phyloP scores from a whole-genome alignment of 2,888 invertebrate genomes.

The Philereme vetulata region DNA sequence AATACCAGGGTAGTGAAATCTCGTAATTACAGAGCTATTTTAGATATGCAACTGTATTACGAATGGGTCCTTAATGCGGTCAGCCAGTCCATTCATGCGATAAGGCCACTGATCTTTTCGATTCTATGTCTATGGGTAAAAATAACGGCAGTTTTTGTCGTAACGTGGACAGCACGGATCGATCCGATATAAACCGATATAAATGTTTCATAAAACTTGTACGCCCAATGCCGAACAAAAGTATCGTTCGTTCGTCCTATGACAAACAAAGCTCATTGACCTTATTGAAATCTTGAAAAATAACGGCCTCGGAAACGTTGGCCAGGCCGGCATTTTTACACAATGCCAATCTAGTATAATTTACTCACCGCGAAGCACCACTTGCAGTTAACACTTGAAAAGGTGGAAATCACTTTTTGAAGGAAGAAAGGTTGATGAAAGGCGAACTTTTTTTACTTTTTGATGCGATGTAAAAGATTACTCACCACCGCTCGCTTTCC shows the following conservation, averaged over 20 bases:
- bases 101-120: constrained; percentile 52
- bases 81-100: constrained; percentile 60
- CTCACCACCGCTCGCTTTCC: constrained; percentile 67
- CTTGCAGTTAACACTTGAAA: constrained; percentile 30
- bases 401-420: constrained; percentile 31
- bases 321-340: constrained; percentile 37
- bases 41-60: constrained; percentile 56
- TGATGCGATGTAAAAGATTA: constrained; percentile 52
- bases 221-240: constrained; percentile 52
- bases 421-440: constrained; percentile 29
- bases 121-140: too few species aligned
- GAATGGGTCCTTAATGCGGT: constrained; percentile 47
- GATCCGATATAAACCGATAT: constrained; percentile 47
- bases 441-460: constrained; percentile 34
- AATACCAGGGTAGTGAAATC: constrained; percentile 39
- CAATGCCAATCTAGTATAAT: constrained; percentile 16
- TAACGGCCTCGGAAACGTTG: constrained; percentile 65
- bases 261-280: constrained; percentile 70
- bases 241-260: constrained; percentile 55
- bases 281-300: constrained; percentile 75
- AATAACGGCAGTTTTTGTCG: constrained; percentile 6
- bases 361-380: constrained; percentile 34
- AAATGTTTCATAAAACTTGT: constrained; percentile 46
- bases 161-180: constrained; percentile 23
- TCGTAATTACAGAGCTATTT: constrained; percentile 52